phyloP scores from a whole-genome alignment of 1,140 invertebrate species.

The Diabrotica undecimpunctata region DNA sequence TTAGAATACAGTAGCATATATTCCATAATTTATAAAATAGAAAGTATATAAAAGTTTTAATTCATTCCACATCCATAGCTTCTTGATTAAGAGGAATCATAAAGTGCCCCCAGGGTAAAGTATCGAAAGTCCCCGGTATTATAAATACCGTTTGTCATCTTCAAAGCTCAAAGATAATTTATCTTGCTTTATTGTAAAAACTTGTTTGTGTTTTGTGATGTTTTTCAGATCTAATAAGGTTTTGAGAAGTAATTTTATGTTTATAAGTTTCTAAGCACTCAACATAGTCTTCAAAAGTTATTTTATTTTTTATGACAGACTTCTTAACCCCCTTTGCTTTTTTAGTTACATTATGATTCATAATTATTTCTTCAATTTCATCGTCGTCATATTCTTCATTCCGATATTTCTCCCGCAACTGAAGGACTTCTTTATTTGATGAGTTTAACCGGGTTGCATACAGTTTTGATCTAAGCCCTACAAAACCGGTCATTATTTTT shows the following conservation, averaged over 20 bases:
- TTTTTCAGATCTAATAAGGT: conserved; percentile 20
- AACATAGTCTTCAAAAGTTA: conserved; percentile 33
- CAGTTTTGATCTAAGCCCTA: conserved; percentile 48
- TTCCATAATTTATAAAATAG: too few relatives aligned
- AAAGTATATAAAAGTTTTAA: too few relatives aligned
- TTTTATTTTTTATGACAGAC: conserved; percentile 28
- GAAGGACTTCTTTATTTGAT: conserved; percentile 1
- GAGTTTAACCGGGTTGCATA: conserved; percentile 34
- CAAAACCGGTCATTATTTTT: conserved; percentile 44
- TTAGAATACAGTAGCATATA: too few relatives aligned
- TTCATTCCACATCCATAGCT: too few relatives aligned
- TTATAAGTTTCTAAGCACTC: conserved; percentile 20
- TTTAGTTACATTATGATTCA: not conserved
- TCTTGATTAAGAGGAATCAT: not conserved
- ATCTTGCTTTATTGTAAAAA: not conserved
- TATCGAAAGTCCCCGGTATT: not conserved
- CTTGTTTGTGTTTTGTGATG: too few relatives aligned
- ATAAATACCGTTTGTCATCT: not conserved
- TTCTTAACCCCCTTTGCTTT: conserved; percentile 23
- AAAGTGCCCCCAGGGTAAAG: not conserved
- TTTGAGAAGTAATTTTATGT: conserved; percentile 17
- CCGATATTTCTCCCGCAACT: conserved; percentile 18
- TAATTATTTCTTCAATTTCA: conserved; percentile 5
- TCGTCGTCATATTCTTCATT: conserved; percentile 18
- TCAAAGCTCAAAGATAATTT: not conserved